Evolutionary conservation across 2,113 vertebrate genomes (phyloP).

Genomic region (Zosterops lateralis): DNA sequence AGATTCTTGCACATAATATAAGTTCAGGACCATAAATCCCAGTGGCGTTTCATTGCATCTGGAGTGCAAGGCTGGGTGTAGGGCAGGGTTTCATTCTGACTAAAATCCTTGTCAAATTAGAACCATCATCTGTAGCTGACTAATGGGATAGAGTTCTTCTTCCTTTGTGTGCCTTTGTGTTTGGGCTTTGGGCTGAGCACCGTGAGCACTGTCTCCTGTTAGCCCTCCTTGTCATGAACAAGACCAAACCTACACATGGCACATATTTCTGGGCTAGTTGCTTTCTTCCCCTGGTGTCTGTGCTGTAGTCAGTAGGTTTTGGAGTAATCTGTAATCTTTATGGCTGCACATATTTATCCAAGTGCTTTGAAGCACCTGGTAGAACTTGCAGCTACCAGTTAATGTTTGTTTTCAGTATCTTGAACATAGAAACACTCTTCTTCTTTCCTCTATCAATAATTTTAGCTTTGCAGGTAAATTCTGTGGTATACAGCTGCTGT

Average conservation of each 20-base stretch:
- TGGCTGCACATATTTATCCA: background rate
- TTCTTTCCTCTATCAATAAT: background rate
- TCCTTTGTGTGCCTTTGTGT: background rate
- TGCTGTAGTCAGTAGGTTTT: background rate
- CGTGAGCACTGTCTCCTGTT: rapidly evolving
- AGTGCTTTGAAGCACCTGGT: background rate
- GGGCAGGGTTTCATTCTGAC: background rate
- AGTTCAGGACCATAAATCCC: background rate
- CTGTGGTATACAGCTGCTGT: rapidly evolving
- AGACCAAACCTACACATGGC: background rate
- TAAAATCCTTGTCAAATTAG: background rate
- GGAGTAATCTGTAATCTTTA: background rate
- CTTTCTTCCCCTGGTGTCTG: background rate
- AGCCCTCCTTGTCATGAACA: rapidly evolving
- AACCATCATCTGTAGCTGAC: background rate
- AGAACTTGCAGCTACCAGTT: background rate
- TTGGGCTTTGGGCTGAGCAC: background rate
- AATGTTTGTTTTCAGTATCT: background rate
- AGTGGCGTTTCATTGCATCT: background rate
- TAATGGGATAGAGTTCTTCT: background rate
- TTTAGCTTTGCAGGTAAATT: background rate
- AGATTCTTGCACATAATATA: background rate
- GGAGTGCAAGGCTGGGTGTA: background rate
- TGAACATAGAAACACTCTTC: background rate
- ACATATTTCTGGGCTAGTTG: background rate